phyloP scores from a whole-genome alignment of 2,888 invertebrate species.

The Lepas anatifera region DNA sequence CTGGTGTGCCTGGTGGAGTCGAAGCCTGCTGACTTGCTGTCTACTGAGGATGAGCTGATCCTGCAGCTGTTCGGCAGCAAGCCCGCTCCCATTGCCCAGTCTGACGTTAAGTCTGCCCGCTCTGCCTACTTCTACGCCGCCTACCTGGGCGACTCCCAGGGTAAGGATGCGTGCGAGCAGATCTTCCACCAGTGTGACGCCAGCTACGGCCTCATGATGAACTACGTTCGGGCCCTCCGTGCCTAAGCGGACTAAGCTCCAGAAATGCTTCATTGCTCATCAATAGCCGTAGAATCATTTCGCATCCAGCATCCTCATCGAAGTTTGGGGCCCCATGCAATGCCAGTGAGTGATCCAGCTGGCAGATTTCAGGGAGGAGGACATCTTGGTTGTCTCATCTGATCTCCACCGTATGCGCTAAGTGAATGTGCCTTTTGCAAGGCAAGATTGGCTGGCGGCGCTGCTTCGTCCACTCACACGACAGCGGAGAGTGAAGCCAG shows the following conservation, averaged over 20 bases:
- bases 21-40: not conserved
- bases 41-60: constrained; percentile 2
- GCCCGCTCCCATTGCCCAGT: not conserved
- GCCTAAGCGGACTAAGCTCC: not conserved
- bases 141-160: constrained; percentile 1
- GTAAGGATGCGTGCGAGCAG: constrained; percentile 6
- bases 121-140: constrained; percentile 11
- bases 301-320: not conserved
- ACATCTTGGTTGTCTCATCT: not conserved
- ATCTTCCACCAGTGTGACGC: constrained; percentile 6
- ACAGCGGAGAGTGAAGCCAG: not conserved
- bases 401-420: not conserved
- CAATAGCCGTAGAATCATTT: not conserved
- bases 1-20: constrained; percentile 5
- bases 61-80: not conserved
- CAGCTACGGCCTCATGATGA: constrained; percentile 2
- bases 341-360: not conserved
- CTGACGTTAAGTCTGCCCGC: not conserved
- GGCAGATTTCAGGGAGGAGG: not conserved
- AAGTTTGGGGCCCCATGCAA: not conserved
- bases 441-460: not conserved
- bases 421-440: not conserved
- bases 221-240: not conserved
- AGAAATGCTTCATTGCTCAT: not conserved
- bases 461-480: not conserved